Evolutionary conservation across 35 echinoderm and acorn worm genomes (phyloP).

Genomic region (Heliocidaris tuberculata): DNA sequence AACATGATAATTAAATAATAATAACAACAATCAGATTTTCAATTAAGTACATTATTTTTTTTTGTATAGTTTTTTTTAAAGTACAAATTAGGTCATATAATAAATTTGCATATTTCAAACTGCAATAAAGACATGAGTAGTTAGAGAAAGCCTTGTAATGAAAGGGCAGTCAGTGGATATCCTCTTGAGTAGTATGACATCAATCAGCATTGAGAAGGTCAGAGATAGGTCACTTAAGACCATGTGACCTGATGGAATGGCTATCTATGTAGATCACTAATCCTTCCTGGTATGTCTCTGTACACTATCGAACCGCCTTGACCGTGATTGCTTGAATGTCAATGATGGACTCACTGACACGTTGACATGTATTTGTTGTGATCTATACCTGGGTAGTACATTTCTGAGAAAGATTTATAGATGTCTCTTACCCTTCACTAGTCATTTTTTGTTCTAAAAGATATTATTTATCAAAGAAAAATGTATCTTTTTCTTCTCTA

Average conservation of each 20-base stretch:
- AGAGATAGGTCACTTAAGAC: background rate
- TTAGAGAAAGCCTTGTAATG: background rate
- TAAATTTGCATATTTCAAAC: too few species aligned
- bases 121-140: too few species aligned
- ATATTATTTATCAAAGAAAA: too few species aligned
- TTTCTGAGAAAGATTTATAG: background rate
- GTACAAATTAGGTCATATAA: too few species aligned
- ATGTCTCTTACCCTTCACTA: too few species aligned
- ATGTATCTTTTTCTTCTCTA: too few species aligned
- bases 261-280: background rate
- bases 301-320: background rate
- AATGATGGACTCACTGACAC: background rate
- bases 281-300: background rate
- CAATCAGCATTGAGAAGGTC: slow-evolving; percentile 15
- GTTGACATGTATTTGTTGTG: background rate
- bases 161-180: background rate
- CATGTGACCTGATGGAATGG: background rate
- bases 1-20: too few species aligned
- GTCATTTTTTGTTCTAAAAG: too few species aligned
- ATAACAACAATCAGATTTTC: too few species aligned
- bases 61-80: too few species aligned
- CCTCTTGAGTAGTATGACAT: slow-evolving; percentile 20
- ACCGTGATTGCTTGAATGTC: background rate
- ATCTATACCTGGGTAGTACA: background rate
- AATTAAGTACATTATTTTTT: too few species aligned